Base-by-base conservation (phyloP, 2,797 vertebrate genomes). In the Parauchenoglanis ngamensis region DNA sequence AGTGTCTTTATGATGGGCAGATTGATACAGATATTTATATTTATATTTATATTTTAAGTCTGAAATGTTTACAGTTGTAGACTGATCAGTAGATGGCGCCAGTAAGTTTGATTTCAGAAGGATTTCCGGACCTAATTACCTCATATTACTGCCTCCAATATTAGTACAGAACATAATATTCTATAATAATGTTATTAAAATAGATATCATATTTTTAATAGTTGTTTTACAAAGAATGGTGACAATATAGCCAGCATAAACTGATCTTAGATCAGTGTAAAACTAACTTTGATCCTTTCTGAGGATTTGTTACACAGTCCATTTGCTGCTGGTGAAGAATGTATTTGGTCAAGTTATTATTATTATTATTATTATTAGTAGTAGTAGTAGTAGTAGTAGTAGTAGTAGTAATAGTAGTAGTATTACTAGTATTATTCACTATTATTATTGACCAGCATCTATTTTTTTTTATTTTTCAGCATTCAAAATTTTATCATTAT, bases 41-140 rank as follows among this genome's bases (percentile, higher is more conserved):
- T 44, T 80, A 61, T 46, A 84, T 31, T 67, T 67, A 67, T 65
- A 82, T 82, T 65, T 25, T 0, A 52, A 75, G 56, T 61, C 40
- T 68, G 72, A 65, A 25, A 79, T 63, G 35, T 72, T 65, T 79
- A 31, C 56, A 85, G 63, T 72, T 90, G 21, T 59, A 63, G 19
- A 77, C 21, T 57, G 83, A 83, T 65, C 86, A 78, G 25, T 76
- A 89, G 89, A 83, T 75, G 86, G 88, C 72, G 67, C 21, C 83
- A 81, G 61, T 12, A 61, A 59, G 28, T 63, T 19, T 57, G 52
- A 46, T 31, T 85, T 86, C 73, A 61, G 28, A 75, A 56, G 67
- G 40, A 63, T 44, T 44, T 63, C 79, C 63, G 40, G 83, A 56
- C 44, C 31, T 63, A 57, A 35, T 65, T 59, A 72, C 86, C 85